phyloP scores from a whole-genome alignment of 2,113 vertebrate genomes.

The Oreocharis arfaki region DNA sequence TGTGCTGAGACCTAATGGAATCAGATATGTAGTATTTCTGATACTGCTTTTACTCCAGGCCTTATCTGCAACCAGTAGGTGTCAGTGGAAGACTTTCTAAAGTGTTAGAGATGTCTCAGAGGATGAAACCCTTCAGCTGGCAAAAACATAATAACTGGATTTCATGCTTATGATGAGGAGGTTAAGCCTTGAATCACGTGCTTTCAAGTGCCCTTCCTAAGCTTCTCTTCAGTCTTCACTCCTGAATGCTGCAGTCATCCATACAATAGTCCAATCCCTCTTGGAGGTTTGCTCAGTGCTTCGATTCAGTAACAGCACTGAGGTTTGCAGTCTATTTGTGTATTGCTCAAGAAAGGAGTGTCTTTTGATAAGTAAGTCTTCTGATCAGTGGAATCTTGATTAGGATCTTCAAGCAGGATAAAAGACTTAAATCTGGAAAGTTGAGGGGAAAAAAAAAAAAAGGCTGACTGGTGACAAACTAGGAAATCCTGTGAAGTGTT shows the following conservation, averaged over 20 bases:
- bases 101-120: background rate
- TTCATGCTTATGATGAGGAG: background rate
- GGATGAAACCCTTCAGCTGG: background rate
- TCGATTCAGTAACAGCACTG: background rate
- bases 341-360: background rate
- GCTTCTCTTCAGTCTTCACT: background rate
- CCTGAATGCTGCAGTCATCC: background rate
- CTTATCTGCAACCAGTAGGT: background rate
- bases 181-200: background rate
- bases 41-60: background rate
- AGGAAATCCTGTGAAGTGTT: background rate
- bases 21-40: background rate
- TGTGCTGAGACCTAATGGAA: background rate
- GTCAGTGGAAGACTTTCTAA: background rate
- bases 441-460: background rate
- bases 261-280: background rate
- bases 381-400: background rate
- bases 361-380: background rate
- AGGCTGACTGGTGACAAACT: background rate
- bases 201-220: background rate
- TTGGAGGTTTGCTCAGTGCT: background rate
- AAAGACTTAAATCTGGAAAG: background rate
- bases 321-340: background rate
- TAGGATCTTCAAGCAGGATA: background rate
- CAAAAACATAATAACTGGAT: background rate